These are phyloP conservation scores for Ophioninae sp. DNA, from an alignment of 2,888 invertebrate genomes.

Conservation along the genomic window DNA sequence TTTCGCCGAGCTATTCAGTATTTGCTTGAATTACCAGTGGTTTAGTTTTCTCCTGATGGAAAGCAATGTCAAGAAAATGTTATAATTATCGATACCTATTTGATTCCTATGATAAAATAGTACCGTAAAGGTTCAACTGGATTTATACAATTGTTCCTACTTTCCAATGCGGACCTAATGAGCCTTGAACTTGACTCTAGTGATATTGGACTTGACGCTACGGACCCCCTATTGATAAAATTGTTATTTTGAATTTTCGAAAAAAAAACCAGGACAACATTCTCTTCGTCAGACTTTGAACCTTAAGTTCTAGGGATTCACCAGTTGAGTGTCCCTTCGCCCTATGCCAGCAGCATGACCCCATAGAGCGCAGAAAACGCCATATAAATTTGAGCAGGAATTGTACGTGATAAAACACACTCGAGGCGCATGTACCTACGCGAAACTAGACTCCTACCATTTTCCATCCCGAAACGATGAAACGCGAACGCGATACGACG, in stretches of 20 bases:
- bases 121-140: too few species aligned
- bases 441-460: conserved; percentile 37
- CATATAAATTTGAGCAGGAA: conserved; percentile 5
- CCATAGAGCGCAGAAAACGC: conserved; percentile 12
- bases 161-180: too few species aligned
- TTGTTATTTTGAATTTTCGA: conserved; percentile 1
- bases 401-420: conserved; percentile 39
- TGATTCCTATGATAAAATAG: too few species aligned
- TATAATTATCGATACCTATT: too few species aligned
- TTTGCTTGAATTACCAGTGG: too few species aligned
- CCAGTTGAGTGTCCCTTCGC: conserved; percentile 2
- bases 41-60: too few species aligned
- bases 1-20: too few species aligned
- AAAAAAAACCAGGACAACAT: not conserved
- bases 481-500: conserved; percentile 23
- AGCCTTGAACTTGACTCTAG: too few species aligned
- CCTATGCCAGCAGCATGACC: conserved; percentile 1
- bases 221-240: too few species aligned
- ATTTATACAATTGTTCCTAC: too few species aligned
- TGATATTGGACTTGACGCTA: too few species aligned
- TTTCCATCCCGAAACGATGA: conserved; percentile 39
- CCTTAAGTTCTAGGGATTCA: not conserved
- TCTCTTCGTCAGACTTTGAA: conserved; percentile 2
- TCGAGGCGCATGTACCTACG: conserved; percentile 18
- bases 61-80: too few species aligned